These are phyloP conservation scores for Heliconius hortense DNA, from an alignment of 2,888 invertebrate species.

Conservation along the genomic window DNA sequence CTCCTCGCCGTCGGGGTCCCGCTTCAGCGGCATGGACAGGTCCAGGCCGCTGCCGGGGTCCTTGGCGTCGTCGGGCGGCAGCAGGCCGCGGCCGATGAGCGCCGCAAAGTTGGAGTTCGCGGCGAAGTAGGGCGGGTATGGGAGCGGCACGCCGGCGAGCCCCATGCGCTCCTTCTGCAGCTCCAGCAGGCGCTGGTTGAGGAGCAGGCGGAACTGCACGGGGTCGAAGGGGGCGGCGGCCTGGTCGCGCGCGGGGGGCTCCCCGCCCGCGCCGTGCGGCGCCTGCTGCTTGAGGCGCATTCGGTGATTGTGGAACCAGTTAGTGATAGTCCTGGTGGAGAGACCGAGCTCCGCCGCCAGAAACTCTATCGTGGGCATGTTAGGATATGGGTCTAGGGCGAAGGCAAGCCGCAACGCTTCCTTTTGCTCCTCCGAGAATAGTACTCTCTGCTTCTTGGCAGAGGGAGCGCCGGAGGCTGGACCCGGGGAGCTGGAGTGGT, in stretches of 20 bases:
- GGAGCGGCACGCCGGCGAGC: conserved; percentile 87
- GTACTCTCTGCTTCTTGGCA: conserved; percentile 96
- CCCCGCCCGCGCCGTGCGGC: conserved; percentile 88
- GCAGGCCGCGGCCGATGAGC: conserved; percentile 85
- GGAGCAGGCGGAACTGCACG: conserved; percentile 92
- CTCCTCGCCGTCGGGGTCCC: conserved; percentile 88
- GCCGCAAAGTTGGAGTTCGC: conserved; percentile 89
- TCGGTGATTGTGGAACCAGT: conserved; percentile 99
- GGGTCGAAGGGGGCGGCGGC: conserved; percentile 92
- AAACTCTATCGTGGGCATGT: conserved; percentile 97
- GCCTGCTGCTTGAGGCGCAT: conserved; percentile 97
- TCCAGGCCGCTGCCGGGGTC: conserved; percentile 93
- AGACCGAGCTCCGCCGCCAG: conserved; percentile 95
- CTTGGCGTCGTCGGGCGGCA: conserved; percentile 85
- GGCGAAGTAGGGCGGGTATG: conserved; percentile 89
- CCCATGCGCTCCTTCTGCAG: conserved; percentile 93
- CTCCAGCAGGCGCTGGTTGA: conserved; percentile 94
- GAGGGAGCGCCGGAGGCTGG: conserved; percentile 89
- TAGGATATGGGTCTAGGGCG: conserved; percentile 97
- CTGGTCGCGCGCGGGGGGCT: conserved; percentile 88
- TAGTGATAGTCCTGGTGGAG: conserved; percentile 97
- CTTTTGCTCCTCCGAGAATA: conserved; percentile 99
- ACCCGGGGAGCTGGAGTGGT: conserved; percentile 91
- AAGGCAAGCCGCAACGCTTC: conserved; percentile 97
- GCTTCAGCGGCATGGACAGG: conserved; percentile 92